A percentile compares a stretch with the other conserved stretches of the same genome.
Conservation (phyloP, 2,888 invertebrate species). For the Lottia gigantea region DNA sequence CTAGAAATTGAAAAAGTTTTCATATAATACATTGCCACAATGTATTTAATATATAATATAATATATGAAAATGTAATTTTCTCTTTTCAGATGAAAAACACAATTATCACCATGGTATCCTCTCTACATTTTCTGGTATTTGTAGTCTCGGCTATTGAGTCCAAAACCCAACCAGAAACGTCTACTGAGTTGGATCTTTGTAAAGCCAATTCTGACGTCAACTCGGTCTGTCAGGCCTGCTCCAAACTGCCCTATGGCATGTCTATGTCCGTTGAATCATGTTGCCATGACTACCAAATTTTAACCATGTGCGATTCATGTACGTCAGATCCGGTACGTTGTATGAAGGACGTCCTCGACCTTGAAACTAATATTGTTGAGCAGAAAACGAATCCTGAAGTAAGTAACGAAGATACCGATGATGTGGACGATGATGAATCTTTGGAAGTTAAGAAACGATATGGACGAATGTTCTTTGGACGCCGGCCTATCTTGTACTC, state of each 20-base stretch:
- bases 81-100: too few relatives aligned
- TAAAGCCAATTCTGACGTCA: neutral
- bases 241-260: neutral
- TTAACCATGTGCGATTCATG: neutral
- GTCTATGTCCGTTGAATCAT: neutral
- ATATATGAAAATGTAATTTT: too few relatives aligned
- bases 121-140: too few relatives aligned
- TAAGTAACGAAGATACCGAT: neutral
- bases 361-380: constrained; percentile 4
- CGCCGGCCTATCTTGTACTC: neutral
- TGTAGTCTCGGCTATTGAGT: too few relatives aligned
- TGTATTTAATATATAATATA: too few relatives aligned
- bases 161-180: too few relatives aligned
- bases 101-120: too few relatives aligned
- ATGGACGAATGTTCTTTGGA: neutral
- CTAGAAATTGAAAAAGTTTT: too few relatives aligned
- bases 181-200: neutral
- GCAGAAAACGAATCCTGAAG: neutral
- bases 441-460: neutral
- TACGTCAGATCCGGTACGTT: neutral
- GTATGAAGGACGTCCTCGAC: neutral
- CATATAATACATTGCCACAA: too few relatives aligned
- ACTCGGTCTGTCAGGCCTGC: neutral
- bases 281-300: neutral
- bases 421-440: neutral